Evolutionary conservation across 2,797 vertebrate species (phyloP), one percentile per base, ranked within the genome.

Genomic region (Bradypodion pumilum): DNA sequence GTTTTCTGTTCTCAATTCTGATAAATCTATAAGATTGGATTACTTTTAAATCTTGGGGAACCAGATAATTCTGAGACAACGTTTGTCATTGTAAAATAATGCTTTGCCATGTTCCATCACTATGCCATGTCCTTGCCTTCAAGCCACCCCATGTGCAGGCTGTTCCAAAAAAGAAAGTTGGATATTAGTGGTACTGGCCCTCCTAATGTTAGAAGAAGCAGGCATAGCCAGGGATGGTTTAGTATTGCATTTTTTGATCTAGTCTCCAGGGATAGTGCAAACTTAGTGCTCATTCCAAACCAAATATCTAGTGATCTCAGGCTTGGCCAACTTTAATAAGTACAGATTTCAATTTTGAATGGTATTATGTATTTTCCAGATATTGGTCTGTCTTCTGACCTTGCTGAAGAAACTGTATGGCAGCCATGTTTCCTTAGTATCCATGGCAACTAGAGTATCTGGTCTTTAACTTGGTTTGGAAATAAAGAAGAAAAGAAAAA

Each of bases 381-480:
- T 86, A 83, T 87, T 3, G 2, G 32, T 40, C 78, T 65, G 89
- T 92, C 74, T 32, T 90, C 46, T 93, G 92, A 94, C 93, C 93
- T 94, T 81, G 78, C 93, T 81, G 78, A 82, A 89, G 88, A 93
- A 89, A 78, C 60, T 46, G 60, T 27, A 49, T 63, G 77, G 93
- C 32, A 85, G 15, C 86, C 78, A 69, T 91, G 87, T 92, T 94
- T 90, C 87, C 94, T 74, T 91, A 92, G 95, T 95, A 95, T 92
- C 95, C 94, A 79, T 89, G 94, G 94, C 91, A 96, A 95, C 94
- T 76, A 56, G 82, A 78, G 21, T 65, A 42, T 4, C 85, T 0
- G 76, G 88, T 89, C 87, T 90, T 65, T 80, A 79, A 89, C 87
- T n/a, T 87, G 84, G 87, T 49, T 23, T 77, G 89, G 87, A 84